These are phyloP conservation scores for Pituophis catenifer DNA, from an alignment of 2,113 vertebrate genomes.

Conservation along the genomic window DNA sequence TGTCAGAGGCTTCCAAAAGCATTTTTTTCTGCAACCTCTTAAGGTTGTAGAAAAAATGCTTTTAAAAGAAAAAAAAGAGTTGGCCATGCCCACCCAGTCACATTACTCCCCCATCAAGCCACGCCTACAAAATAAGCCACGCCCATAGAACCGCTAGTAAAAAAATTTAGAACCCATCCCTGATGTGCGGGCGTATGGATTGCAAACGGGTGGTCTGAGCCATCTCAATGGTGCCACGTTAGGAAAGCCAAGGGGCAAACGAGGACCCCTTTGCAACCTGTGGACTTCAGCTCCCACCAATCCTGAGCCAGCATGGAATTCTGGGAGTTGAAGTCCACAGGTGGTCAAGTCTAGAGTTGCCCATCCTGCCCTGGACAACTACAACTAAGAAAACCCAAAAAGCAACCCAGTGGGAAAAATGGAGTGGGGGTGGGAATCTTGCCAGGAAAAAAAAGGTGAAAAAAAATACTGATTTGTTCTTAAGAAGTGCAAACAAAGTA, in stretches of 20 bases:
- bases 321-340: not conserved
- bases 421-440: fast-evolving
- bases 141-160: too few species aligned
- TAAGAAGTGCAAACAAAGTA: not conserved
- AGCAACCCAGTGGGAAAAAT: too few species aligned
- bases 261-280: not conserved
- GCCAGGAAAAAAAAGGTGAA: too few species aligned
- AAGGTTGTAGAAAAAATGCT: too few species aligned
- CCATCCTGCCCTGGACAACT: not conserved
- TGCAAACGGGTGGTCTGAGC: not conserved
- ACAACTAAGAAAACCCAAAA: not conserved
- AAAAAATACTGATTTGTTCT: not conserved
- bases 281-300: not conserved
- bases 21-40: too few species aligned
- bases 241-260: not conserved
- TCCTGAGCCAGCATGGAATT: not conserved
- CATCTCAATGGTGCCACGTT: not conserved
- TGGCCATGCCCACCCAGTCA: too few species aligned
- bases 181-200: not conserved
- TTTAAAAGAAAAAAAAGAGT: too few species aligned
- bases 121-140: too few species aligned
- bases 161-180: too few species aligned
- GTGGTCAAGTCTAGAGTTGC: not conserved
- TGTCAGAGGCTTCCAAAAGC: too few species aligned
- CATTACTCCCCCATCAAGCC: too few species aligned